Evolutionary conservation across 2,113 vertebrate genomes (phyloP).

Genomic region (Micromys minutus): DNA sequence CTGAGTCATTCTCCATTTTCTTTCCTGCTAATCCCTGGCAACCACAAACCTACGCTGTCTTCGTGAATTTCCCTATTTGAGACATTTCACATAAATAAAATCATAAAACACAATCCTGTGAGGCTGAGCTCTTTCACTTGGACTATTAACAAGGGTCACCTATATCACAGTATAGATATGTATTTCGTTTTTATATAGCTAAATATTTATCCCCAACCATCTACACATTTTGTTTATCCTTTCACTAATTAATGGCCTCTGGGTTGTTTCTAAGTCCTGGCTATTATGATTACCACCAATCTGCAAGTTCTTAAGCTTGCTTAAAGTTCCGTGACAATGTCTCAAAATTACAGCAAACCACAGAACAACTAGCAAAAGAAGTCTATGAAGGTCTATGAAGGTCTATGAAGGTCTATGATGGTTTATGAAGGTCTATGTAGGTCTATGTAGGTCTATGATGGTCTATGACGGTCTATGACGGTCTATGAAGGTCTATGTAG

Average conservation of each 20-base stretch:
- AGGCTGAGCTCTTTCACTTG: not conserved
- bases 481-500: too few relatives aligned
- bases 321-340: constrained; percentile 1
- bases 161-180: not conserved
- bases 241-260: not conserved
- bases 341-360: constrained; percentile 56
- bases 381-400: constrained; percentile 4
- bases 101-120: not conserved
- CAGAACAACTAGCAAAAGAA: not conserved
- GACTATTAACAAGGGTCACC: constrained; percentile 18
- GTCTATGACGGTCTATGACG: too few relatives aligned
- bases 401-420: too few relatives aligned
- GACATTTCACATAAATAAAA: constrained; percentile 16
- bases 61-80: constrained; percentile 4
- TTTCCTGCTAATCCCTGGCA: not conserved
- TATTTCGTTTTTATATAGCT: not conserved
- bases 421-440: too few relatives aligned
- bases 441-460: too few relatives aligned
- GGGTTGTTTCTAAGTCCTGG: not conserved
- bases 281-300: constrained; percentile 7
- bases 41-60: not conserved
- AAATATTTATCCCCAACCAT: not conserved
- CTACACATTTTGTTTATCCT: not conserved
- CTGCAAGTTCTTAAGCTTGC: not conserved
- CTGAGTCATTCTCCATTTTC: not conserved